Conservation (phyloP, 2,888 invertebrate species). For the Cheiracanthium punctorium region DNA sequence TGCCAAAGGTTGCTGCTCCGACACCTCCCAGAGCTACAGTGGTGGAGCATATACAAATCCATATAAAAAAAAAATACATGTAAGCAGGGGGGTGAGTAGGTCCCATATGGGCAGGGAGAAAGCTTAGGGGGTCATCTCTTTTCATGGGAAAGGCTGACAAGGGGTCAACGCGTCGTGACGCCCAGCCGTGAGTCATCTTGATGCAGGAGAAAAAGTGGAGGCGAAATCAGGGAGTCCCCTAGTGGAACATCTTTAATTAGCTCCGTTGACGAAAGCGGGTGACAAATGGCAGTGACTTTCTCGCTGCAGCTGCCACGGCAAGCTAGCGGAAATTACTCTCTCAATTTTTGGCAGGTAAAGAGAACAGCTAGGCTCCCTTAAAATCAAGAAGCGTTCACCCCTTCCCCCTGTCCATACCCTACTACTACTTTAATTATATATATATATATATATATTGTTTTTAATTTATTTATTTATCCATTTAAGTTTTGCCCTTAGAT, state of each 20-base stretch:
- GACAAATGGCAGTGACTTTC: slow-evolving; percentile 62
- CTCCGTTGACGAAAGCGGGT: slow-evolving; percentile 50
- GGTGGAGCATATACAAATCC: not conserved
- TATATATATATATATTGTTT: no score
- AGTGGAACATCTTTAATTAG: slow-evolving; percentile 59
- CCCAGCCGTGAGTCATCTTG: slow-evolving; percentile 33
- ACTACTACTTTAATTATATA: slow-evolving; percentile 47
- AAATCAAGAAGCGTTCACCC: not conserved
- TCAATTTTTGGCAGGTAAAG: slow-evolving; percentile 48
- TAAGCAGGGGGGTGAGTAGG: not conserved
- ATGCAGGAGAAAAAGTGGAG: not conserved
- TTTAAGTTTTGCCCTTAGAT: not conserved
- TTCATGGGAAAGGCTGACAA: slow-evolving; percentile 26
- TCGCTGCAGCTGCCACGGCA: slow-evolving; percentile 56
- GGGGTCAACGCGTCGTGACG: slow-evolving; percentile 20
- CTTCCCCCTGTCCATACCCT: slow-evolving; percentile 19
- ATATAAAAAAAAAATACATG: not conserved
- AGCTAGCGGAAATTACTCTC: slow-evolving; percentile 39
- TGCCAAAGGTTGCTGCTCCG: not conserved
- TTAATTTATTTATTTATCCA: no score
- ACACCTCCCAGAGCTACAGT: not conserved
- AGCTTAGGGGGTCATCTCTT: slow-evolving; percentile 28
- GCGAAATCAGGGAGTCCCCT: slow-evolving; percentile 6
- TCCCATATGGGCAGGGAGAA: slow-evolving; percentile 55
- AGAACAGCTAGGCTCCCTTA: not conserved